Base-by-base conservation (phyloP, 2,113 vertebrate genomes). In the Grallaria varia region DNA sequence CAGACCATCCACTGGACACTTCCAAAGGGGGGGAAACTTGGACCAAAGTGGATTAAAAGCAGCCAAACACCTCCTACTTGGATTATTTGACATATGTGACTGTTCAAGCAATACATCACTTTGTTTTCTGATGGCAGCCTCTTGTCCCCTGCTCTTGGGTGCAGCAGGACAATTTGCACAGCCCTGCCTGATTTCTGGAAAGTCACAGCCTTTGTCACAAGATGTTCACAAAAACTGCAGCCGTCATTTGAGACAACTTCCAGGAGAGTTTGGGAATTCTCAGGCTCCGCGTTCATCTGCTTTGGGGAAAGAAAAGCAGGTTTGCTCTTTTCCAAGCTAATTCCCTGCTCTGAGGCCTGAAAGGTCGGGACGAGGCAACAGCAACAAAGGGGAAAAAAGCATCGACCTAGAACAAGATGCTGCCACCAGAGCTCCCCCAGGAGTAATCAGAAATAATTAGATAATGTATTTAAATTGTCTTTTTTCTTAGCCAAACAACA, bases 361-460 rank as follows among this genome's bases (percentile, higher is more conserved):
- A 80, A 92, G 90, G 84, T 76, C 19, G 8, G 76, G 73, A 72
- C 2, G n/a, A 77, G 92, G 56, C 10, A 7, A 85, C 58, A 28
- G 68, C 82, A 84, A 89, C 75, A 93, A 93, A 94, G 28, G 50
- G 9, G 31, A 83, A 90, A 83, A 90, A 90, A 75, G 80, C 87
- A 84, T 76, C 77, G 25, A 90, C 95, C 64, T 40, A 53, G 88
- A 91, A 95, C 16, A 74, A 69, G 97, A 84, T 12, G 21, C 62
- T 64, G 79, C 93, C 19, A 23, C 33, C 89, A 20, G 39, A 78
- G 83, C 80, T 90, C 97, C 88, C 85, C 14, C 4, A 37, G 95
- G 84, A 97, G 77, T 87, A 42, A 96, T 40, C 33, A 24, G 69
- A 85, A 96, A 97, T 93, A 94, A 92, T 85, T 50, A 95, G 89